Evolutionary conservation across 2,888 invertebrate genomes (phyloP).

Genomic region (Dichetophora obliterata): DNA sequence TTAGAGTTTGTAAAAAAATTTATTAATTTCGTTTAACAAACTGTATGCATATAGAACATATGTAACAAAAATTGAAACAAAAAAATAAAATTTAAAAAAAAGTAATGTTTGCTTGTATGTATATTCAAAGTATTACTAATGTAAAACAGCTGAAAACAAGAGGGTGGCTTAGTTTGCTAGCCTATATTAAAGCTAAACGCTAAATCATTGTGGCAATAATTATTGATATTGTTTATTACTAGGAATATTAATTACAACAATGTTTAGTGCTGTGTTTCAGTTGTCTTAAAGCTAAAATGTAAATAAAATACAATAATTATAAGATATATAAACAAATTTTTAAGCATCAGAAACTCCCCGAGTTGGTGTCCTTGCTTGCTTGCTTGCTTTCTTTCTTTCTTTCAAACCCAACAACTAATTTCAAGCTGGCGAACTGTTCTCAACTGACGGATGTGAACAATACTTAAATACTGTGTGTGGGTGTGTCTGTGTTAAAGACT

Average conservation of each 20-base stretch:
- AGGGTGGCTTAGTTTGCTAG: constrained; percentile 7
- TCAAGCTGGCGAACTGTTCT: constrained; percentile 1
- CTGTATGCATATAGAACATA: not conserved
- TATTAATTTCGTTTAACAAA: not conserved
- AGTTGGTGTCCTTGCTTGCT: not conserved
- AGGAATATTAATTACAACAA: constrained; percentile 33
- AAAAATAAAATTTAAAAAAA: constrained; percentile 3
- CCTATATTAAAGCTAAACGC: not conserved
- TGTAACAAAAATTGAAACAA: not conserved
- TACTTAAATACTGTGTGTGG: not conserved
- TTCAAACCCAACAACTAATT: not conserved
- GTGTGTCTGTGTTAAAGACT: not conserved
- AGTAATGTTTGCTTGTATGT: not conserved
- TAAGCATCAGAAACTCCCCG: constrained; percentile 5
- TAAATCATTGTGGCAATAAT: constrained; percentile 4
- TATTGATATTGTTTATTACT: constrained; percentile 15
- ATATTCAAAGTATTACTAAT: not conserved
- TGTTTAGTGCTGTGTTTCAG: constrained; percentile 7
- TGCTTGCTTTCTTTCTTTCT: not conserved
- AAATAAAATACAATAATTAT: not conserved
- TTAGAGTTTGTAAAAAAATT: not conserved
- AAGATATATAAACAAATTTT: not conserved
- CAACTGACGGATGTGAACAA: not conserved
- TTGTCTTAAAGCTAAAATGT: constrained; percentile 9
- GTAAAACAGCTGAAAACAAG: constrained; percentile 29